A percentile compares a stretch with the other conserved stretches of the same genome.
Conservation (phyloP, 2,113 vertebrate species). For the Tenrec ecaudatus region DNA sequence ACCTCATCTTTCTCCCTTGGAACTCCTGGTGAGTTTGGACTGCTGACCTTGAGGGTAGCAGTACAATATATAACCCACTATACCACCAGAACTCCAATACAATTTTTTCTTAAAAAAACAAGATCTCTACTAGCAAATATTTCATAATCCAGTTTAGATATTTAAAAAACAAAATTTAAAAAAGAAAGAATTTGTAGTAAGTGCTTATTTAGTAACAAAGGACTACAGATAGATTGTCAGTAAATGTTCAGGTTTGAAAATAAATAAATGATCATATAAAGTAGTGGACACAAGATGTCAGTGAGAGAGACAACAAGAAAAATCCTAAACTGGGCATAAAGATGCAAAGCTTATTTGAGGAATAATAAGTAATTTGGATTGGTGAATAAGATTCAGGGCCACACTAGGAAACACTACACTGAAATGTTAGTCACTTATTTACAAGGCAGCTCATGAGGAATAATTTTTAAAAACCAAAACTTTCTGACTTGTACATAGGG, state of each 20-base stretch:
- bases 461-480: slow-evolving; percentile 9
- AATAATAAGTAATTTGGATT: slow-evolving; percentile 38
- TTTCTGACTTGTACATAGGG: no score
- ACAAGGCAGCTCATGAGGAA: slow-evolving; percentile 9
- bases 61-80: no score
- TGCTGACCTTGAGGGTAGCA: no score
- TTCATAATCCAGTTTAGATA: slow-evolving; percentile 15
- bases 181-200: slow-evolving; percentile 3
- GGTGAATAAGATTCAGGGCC: neutral
- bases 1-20: no score
- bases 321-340: slow-evolving; percentile 47
- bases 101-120: slow-evolving; percentile 10
- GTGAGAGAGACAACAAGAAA: neutral
- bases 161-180: slow-evolving; percentile 77
- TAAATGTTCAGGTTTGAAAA: neutral
- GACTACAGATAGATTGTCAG: neutral
- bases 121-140: slow-evolving; percentile 15
- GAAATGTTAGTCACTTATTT: slow-evolving; percentile 15
- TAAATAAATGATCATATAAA: slow-evolving; percentile 32
- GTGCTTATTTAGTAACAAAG: slow-evolving; percentile 29
- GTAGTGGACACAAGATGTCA: neutral
- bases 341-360: slow-evolving; percentile 28
- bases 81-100: no score
- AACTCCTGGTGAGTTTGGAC: no score
- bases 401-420: slow-evolving; percentile 23